A percentile compares a stretch with the other conserved stretches of the same genome.
Conservation (phyloP, 2,797 vertebrate genomes). For the Orestias chungarensis region DNA sequence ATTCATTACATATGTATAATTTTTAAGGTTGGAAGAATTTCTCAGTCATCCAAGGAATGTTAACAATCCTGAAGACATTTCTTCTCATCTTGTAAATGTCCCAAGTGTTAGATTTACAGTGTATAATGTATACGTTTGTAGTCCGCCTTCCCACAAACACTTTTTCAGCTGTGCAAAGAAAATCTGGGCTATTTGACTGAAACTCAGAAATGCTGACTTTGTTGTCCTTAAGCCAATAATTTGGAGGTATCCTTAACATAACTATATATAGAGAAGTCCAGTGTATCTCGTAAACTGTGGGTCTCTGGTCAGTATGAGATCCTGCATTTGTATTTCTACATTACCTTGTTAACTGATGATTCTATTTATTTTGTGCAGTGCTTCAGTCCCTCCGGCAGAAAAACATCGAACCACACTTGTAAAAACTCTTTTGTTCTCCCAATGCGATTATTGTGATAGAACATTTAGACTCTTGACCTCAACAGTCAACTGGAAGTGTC, state of each 20-base stretch:
- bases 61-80: not conserved
- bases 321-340: not conserved
- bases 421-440: not conserved
- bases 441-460: not conserved
- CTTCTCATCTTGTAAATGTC: not conserved
- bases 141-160: too few species aligned
- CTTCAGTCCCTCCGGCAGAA: not conserved
- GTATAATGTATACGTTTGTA: too few species aligned
- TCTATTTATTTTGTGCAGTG: not conserved
- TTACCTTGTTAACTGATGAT: not conserved
- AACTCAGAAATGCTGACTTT: not conserved
- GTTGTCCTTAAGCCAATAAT: not conserved
- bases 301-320: not conserved
- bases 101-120: not conserved
- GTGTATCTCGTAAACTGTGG: not conserved
- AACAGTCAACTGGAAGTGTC: too few species aligned
- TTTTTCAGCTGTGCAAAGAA: too few species aligned
- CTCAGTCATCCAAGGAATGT: not conserved
- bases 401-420: not conserved
- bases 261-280: not conserved
- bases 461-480: not conserved
- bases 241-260: not conserved
- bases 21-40: not conserved
- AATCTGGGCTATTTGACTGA: too few species aligned
- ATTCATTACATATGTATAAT: not conserved